These are phyloP conservation scores for Trichomycterus rosablanca DNA, from an alignment of 2,113 vertebrate species.

Conservation along the genomic window DNA sequence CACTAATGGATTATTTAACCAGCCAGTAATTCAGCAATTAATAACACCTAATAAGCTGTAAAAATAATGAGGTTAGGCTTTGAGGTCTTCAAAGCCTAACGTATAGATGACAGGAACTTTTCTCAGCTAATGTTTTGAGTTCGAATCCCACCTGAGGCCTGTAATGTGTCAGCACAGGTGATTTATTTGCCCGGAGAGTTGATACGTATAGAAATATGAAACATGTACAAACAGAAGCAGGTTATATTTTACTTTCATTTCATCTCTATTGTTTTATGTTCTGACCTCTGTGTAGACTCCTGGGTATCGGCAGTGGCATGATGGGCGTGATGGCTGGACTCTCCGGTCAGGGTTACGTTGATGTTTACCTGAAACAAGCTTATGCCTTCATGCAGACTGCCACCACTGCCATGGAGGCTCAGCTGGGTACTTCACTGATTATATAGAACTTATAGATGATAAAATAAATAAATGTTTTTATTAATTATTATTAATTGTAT, in stretches of 20 bases:
- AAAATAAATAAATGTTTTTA: not conserved
- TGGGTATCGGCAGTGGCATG: conserved; percentile 45
- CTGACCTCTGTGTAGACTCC: conserved; percentile 50
- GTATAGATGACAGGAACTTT: too few species aligned
- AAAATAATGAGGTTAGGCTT: too few species aligned
- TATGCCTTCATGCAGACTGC: conserved; percentile 54
- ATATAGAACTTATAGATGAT: not conserved
- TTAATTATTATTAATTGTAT: not conserved
- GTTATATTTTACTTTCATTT: not conserved
- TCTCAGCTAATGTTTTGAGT: too few species aligned
- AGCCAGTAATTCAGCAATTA: too few species aligned
- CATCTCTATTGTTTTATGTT: not conserved
- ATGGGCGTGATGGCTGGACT: conserved; percentile 49
- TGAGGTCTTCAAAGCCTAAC: too few species aligned
- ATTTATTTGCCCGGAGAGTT: too few species aligned
- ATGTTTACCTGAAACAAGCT: conserved; percentile 41
- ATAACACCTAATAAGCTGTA: too few species aligned
- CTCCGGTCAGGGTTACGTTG: conserved; percentile 50
- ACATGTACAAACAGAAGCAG: too few species aligned
- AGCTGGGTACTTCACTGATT: conserved; percentile 49
- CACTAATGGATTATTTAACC: too few species aligned
- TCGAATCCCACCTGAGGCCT: too few species aligned
- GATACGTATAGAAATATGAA: too few species aligned
- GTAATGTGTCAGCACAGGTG: too few species aligned
- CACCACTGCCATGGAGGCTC: conserved; percentile 36